Evolutionary conservation across 2,888 invertebrate species (phyloP), one percentile per base, ranked within the genome.

Genomic region (Oscheius sp.): DNA sequence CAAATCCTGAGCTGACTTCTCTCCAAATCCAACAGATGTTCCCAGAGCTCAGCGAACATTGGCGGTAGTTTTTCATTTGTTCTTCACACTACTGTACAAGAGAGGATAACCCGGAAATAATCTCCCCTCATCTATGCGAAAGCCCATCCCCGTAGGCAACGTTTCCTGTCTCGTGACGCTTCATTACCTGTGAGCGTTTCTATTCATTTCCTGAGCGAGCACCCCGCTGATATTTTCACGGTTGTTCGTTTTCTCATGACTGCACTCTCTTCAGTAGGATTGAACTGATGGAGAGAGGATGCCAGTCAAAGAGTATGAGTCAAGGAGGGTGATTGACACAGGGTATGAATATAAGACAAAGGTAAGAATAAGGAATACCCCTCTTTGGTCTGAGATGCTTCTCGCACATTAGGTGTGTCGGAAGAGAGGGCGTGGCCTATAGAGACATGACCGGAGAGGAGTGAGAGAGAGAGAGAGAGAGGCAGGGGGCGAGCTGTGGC

Each of bases 1-100:
- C 87, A n/a, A 86, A 85, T 74, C 87, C 87, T 5, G 87, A 88
- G 71, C 74, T 88, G 57, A 84, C 86, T 3, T 77, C 81, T 53
- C 80, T 77, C 37, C 85, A 88, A 70, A 79, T 88, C 48, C 82
- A 84, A 51, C 79, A 84, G 70, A 84, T 85, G 80, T 88, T 88
- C 66, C 87, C 88, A 4, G 86, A 86, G 50, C 79, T 88, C 63
- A 82, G 84, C 7, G 86, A 88, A 57, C 85, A 88, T 75, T 88
- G 87, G 87, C 84, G 88, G 88, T 88, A 76, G 21, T 33, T 2
- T 48, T 33, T 37, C 21, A 10, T 5, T 21, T 35, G 21, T 11
- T 48, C 32, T 33, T 33, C 29, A 10, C 51, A 50, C 29, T 33
- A 66, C 29, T 37, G 37, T 11, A 35, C 3, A 35, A 33, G 32